A percentile compares a stretch with the other conserved stretches of the same genome.
phyloP scores from a whole-genome alignment of 92 coral and sea anemone species.

The Porites cylindrica region DNA sequence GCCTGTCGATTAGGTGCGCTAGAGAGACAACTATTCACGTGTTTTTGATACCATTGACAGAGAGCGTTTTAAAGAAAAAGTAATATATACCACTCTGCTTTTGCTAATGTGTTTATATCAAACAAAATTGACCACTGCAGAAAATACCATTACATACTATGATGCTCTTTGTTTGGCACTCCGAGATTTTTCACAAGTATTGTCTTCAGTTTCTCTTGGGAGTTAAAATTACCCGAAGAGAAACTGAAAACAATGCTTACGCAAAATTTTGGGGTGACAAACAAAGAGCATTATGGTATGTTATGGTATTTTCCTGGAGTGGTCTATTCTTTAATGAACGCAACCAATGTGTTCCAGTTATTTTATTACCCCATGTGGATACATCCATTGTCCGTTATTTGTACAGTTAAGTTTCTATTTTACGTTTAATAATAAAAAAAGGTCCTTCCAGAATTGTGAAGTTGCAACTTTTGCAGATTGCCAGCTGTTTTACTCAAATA shows the following conservation, averaged over 20 bases:
- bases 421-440: background rate
- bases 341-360: background rate
- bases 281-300: no score
- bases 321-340: background rate
- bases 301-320: no score
- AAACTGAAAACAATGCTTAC: no score
- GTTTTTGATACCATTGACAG: background rate
- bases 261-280: no score
- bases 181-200: no score
- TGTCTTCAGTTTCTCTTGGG: no score
- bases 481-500: background rate
- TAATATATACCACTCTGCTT: background rate
- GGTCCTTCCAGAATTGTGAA: background rate
- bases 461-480: background rate
- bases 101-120: background rate
- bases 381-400: background rate
- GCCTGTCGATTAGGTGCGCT: background rate
- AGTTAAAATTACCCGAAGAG: no score
- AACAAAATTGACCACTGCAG: no score
- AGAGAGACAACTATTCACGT: background rate
- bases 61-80: background rate
- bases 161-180: no score
- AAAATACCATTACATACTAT: no score
- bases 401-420: slow-evolving; percentile 7
- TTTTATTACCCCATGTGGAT: background rate